Evolutionary conservation across 2,113 vertebrate species (phyloP), one percentile per base, ranked within the genome.

Genomic region (Octodon degus): DNA sequence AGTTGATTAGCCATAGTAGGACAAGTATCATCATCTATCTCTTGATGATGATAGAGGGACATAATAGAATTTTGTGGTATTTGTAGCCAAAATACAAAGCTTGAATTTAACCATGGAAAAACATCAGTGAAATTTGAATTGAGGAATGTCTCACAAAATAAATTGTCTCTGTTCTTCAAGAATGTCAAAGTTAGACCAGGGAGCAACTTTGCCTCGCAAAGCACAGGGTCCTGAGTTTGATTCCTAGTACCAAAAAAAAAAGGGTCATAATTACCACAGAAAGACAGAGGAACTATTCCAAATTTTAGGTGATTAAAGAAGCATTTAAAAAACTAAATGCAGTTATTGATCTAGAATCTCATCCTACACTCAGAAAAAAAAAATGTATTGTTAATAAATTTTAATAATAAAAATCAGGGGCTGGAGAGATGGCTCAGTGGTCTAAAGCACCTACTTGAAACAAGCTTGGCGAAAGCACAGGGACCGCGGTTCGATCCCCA

Each of bases 241-340:
- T 60, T 60, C 19, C 58, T 60, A 16, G 58, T 60, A 60, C 14
- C 58, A 60, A 60, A 60, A 60, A 60, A 60, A 60, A 20, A 60
- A 60, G 50, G 63, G 1, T 50, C 32, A 60, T 89, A 43, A 89
- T 90, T n/a, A 94, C 14, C 16, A 34, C 72, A 91, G n/a, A 91
- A 95, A 91, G 58, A 80, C n/a, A 89, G 16, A 87, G 55, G 19
- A 93, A 76, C 40, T 93, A 27, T 93, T 95, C 17, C 58, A 91
- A 89, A 91, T 91, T 53, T 81, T 53, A 60, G 40, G 9, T 65
- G 13, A 65, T 63, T 81, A 67, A 83, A 94, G 85, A 92, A 85
- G 84, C 32, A 67, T 74, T 74, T 74, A 50, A 47, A 50, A 55
- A 84, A 24, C 13, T 85, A 91, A 76, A 63, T 34, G n/a, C 17